Percentiles rank a stretch among this genome's conserved stretches.
These are phyloP conservation scores for Isaurus tuberculatus DNA, from an alignment of 92 coral and sea anemone genomes.

Conservation along the genomic window DNA sequence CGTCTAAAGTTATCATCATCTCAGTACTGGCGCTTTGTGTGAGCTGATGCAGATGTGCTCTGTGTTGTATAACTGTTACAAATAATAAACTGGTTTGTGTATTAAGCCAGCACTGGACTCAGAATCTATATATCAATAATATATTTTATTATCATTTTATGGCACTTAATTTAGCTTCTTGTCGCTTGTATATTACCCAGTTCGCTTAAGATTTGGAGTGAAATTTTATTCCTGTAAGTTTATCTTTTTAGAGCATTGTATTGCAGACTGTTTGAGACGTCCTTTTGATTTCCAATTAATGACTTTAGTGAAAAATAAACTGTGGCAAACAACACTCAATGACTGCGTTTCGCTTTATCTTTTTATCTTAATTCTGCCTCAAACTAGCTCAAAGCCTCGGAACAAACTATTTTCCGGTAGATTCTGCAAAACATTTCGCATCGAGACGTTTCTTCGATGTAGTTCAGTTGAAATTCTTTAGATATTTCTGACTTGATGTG, in stretches of 20 bases:
- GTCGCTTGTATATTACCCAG: neutral
- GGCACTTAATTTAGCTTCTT: neutral
- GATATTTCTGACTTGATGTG: slow-evolving; percentile 67
- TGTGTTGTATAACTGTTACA: slow-evolving; percentile 37
- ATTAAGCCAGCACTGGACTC: slow-evolving; percentile 16
- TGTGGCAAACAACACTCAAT: slow-evolving; percentile 56
- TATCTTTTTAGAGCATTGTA: slow-evolving; percentile 34
- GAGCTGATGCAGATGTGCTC: slow-evolving; percentile 19
- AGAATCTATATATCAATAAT: neutral
- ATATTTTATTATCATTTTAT: neutral
- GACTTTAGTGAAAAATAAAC: slow-evolving; percentile 72
- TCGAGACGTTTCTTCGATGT: slow-evolving; percentile 4
- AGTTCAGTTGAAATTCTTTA: slow-evolving; percentile 39
- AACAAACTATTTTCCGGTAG: neutral
- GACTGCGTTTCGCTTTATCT: slow-evolving; percentile 35
- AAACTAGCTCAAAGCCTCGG: neutral
- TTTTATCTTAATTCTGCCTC: slow-evolving; percentile 38
- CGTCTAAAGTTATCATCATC: slow-evolving; percentile 22
- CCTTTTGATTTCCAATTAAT: slow-evolving; percentile 79
- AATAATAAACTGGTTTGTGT: slow-evolving; percentile 16
- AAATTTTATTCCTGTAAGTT: slow-evolving; percentile 1
- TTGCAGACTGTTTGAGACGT: slow-evolving; percentile 44
- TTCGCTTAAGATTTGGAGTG: neutral
- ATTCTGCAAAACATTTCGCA: slow-evolving; percentile 5
- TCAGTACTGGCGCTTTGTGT: neutral